Evolutionary conservation across 2,113 vertebrate genomes (phyloP).

Genomic region (Serinus canaria): DNA sequence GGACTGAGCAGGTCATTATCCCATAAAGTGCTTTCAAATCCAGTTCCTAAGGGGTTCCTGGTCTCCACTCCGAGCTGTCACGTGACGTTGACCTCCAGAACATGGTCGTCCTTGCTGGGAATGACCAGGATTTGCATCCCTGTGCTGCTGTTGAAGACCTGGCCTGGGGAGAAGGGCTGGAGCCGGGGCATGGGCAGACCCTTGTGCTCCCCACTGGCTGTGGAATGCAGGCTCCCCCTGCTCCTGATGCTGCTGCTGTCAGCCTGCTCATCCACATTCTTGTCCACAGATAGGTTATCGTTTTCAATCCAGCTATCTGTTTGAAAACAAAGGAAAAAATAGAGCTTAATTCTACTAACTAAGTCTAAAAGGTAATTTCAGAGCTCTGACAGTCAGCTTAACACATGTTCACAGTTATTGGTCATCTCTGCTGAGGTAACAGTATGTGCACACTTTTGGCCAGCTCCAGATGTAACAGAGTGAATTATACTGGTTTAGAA

Average conservation of each 20-base stretch:
- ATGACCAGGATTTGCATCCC: slow-evolving; percentile 88
- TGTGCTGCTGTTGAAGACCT: slow-evolving; percentile 89
- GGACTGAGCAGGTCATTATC: slow-evolving; percentile 43
- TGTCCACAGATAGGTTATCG: slow-evolving; percentile 90
- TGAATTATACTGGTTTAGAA: background rate
- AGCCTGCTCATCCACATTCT: slow-evolving; percentile 84
- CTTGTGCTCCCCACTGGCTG: slow-evolving; percentile 80
- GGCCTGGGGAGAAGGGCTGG: slow-evolving; percentile 86
- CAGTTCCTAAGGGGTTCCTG: slow-evolving; percentile 1
- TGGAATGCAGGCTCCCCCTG: slow-evolving; percentile 78
- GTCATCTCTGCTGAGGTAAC: background rate
- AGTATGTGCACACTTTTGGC: background rate
- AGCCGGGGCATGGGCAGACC: slow-evolving; percentile 92
- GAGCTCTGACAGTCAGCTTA: background rate
- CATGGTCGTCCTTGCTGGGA: slow-evolving; percentile 90
- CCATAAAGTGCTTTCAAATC: slow-evolving; percentile 66
- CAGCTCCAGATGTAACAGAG: background rate
- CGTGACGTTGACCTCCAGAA: slow-evolving; percentile 94
- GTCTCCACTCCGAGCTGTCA: slow-evolving; percentile 70
- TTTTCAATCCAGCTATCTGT: slow-evolving; percentile 96
- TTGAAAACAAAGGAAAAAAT: background rate
- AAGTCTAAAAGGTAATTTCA: background rate
- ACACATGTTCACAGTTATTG: background rate
- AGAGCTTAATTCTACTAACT: background rate
- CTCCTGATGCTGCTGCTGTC: slow-evolving; percentile 88